These are phyloP conservation scores for Spodoptera picta DNA, from an alignment of 2,888 invertebrate genomes.

Conservation along the genomic window DNA sequence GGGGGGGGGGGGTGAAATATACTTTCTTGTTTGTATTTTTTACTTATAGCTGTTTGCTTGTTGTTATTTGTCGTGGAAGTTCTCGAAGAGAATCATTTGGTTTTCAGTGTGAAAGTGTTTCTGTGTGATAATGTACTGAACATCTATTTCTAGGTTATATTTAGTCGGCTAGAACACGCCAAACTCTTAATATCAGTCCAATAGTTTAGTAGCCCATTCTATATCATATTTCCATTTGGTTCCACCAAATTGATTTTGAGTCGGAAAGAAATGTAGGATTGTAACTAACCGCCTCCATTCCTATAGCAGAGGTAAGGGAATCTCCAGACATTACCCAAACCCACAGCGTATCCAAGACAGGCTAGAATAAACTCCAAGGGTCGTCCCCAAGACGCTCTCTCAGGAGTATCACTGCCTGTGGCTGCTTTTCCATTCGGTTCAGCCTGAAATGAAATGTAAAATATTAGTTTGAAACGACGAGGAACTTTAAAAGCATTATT, in stretches of 20 bases:
- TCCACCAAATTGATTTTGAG: too few relatives aligned
- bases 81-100: too few relatives aligned
- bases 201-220: too few relatives aligned
- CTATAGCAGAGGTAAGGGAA: conserved; percentile 94
- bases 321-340: conserved; percentile 94
- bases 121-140: too few relatives aligned
- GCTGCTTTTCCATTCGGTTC: conserved; percentile 55
- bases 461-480: too few relatives aligned
- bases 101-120: not conserved
- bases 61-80: too few relatives aligned
- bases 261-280: too few relatives aligned
- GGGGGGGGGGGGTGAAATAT: not conserved
- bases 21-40: conserved; percentile 4
- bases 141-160: too few relatives aligned
- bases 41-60: not conserved
- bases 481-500: too few relatives aligned
- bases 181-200: too few relatives aligned
- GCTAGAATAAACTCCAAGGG: conserved; percentile 93
- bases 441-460: conserved; percentile 61
- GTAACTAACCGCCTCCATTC: conserved; percentile 92
- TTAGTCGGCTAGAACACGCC: too few relatives aligned
- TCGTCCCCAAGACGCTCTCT: conserved; percentile 89
- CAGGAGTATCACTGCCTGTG: conserved; percentile 57
- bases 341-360: conserved; percentile 93
- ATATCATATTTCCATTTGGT: too few relatives aligned